Base-by-base conservation (phyloP, 2,888 invertebrate genomes). In the Melitaea athalia region DNA sequence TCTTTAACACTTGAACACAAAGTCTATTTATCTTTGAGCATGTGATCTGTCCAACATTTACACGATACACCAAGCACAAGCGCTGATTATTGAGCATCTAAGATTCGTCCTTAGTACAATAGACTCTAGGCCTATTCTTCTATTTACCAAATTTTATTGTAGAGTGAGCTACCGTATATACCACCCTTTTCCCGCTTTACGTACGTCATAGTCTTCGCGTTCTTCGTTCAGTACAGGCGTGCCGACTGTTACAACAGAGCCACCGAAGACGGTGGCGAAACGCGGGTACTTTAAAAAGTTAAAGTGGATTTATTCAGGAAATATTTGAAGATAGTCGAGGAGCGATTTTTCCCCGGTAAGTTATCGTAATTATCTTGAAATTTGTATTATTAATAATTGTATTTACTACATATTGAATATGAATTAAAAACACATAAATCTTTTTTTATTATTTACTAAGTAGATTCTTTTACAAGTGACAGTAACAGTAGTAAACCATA, bases 251-350 rank as follows among this genome's bases (percentile, higher is more conserved):
- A n/a, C 42, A 10, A 42, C 65, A 52, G 60, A 59, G 70, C 75
- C 74, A 72, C 74, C 74, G 69, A 45, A 31, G 67, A 45, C 74
- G 75, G 74, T 73, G 76, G 76, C 72, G 61, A 71, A 72, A 59
- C 60, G 68, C 55, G 67, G 71, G 76, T 74, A 73, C 74, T 67
- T 68, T 68, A 72, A 77, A 75, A 71, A 77, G 77, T 77, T 75
- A 77, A 77, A 73, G 77, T 77, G 77, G 77, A 78, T 78, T 76
- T 78, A 72, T 63, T 78, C 72, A 78, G 77, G 77, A 78, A 78
- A 78, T 78, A 78, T 60, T 64, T 78, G 63, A 76, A 75, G 72
- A 77, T 78, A 60, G 77, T 78, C 66, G 77, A 78, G 74, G 77
- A 78, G 71, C 70, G 72, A 70, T 74, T 78, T 72, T 78, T 78